Base-by-base conservation (phyloP, 2,888 invertebrate species). In the Diadegma fenestrale region DNA sequence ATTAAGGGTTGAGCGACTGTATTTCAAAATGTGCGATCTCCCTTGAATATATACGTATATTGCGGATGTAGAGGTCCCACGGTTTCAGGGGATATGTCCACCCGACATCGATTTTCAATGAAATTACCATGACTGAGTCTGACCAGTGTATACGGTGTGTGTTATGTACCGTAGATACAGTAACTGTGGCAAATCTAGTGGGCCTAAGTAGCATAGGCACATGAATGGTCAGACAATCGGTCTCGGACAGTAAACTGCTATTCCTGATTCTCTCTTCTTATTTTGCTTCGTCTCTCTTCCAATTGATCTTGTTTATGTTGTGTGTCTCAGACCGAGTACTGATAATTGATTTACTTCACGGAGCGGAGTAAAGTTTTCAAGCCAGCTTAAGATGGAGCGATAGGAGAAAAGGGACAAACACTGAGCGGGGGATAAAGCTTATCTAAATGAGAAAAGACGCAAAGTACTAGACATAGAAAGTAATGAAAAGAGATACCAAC, bases 71-170 rank as follows among this genome's bases (percentile, higher is more conserved):
- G 61, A 22, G 75, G 41, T 71, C 33, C 37, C 48, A 66, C 61
- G 75, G 71, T 79, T 84, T 76, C 64, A 76, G 8, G 61, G 75
- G 80, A 80, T 33, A 8, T 71, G 75, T 84, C 80, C 63, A 80
- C 48, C 80, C 76, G 75, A 64, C 87, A 91, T 91, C 86, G 91
- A 91, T 91, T 91, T 91, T 87, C 91, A 82, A 90, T 91, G 90
- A 91, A 90, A 91, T 91, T 91, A 91, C 88, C 91, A 91, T 90
- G 89, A 87, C 86, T 58, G 88, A 1, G 81, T 88, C 84, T 86
- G 84, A 88, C 88, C 89, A 85, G 82, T 82, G 82, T 81, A 81
- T 48, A 51, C 61, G 19, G 48, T 22, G 37, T 63, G 75, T 45
- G 61, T 61, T 61, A 73, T 26, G 72, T 73, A 45, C 26, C 48